Percentiles rank a stretch among this genome's conserved stretches.
Evolutionary conservation across 92 coral and sea anemone genomes (phyloP).

Genomic region (Zoanthus gigantus): DNA sequence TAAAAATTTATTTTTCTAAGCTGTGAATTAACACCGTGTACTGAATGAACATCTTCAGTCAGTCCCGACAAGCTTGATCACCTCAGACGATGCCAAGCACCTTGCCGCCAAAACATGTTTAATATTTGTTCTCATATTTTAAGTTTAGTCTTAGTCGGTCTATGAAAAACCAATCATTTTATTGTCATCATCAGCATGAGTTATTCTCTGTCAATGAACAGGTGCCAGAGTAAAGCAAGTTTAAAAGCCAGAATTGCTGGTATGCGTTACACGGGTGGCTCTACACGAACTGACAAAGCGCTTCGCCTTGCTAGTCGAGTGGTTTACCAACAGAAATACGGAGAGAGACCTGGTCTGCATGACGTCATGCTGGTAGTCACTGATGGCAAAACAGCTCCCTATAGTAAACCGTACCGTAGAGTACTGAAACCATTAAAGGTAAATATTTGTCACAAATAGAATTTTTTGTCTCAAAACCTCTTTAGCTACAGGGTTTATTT

Average conservation of each 20-base stretch:
- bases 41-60: too few relatives aligned
- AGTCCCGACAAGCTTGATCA: too few relatives aligned
- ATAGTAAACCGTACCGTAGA: neutral
- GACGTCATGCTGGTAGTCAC: slow-evolving; percentile 41
- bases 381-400: slow-evolving; percentile 20
- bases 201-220: neutral
- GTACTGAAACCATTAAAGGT: slow-evolving; percentile 42
- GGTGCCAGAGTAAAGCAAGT: slow-evolving; percentile 35
- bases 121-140: too few relatives aligned
- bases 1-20: too few relatives aligned
- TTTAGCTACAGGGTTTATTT: neutral
- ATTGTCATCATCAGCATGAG: neutral
- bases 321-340: slow-evolving; percentile 26
- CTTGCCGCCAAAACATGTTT: too few relatives aligned
- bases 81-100: too few relatives aligned
- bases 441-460: neutral
- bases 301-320: slow-evolving; percentile 16
- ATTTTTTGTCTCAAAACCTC: neutral
- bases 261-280: slow-evolving; percentile 16
- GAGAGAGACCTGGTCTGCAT: slow-evolving; percentile 28
- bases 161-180: too few relatives aligned
- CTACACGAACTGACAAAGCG: slow-evolving; percentile 28
- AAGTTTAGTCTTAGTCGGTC: too few relatives aligned
- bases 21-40: too few relatives aligned
- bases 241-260: slow-evolving; percentile 10